Percentiles rank a stretch among this genome's conserved stretches.
Evolutionary conservation across 2,113 vertebrate genomes (phyloP).

Genomic region (Jacana jacana): DNA sequence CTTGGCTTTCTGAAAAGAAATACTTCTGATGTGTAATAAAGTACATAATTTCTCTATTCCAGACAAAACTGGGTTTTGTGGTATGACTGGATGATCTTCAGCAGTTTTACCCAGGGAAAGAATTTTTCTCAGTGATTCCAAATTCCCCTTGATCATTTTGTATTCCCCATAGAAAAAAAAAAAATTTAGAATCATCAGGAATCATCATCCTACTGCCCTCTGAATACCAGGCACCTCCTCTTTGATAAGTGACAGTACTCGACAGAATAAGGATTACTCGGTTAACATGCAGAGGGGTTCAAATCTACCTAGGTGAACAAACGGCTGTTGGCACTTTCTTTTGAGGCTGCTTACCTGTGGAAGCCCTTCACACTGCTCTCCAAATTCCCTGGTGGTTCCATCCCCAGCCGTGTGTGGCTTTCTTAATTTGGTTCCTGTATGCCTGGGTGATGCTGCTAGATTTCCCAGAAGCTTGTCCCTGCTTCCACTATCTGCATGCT

Average conservation of each 20-base stretch:
- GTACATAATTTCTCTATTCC: background rate
- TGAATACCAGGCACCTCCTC: background rate
- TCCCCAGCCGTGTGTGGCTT: background rate
- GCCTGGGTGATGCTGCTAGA: background rate
- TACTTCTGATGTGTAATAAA: background rate
- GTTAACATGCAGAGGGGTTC: background rate
- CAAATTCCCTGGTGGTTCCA: background rate
- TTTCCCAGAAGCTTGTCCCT: background rate
- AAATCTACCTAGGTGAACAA: background rate
- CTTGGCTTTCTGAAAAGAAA: background rate
- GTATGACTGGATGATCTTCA: background rate
- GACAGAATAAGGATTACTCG: background rate
- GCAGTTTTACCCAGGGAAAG: background rate
- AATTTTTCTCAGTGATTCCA: background rate
- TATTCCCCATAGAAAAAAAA: background rate
- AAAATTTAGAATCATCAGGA: accelerated
- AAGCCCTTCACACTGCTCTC: background rate
- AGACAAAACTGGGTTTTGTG: background rate
- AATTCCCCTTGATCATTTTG: background rate
- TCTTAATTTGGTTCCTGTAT: background rate
- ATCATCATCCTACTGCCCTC: background rate
- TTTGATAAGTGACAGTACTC: background rate
- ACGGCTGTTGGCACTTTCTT: background rate
- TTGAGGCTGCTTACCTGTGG: background rate
- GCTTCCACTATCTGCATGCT: background rate